Evolutionary conservation across 2,797 vertebrate species (phyloP).

Genomic region (Diplodus sargus): DNA sequence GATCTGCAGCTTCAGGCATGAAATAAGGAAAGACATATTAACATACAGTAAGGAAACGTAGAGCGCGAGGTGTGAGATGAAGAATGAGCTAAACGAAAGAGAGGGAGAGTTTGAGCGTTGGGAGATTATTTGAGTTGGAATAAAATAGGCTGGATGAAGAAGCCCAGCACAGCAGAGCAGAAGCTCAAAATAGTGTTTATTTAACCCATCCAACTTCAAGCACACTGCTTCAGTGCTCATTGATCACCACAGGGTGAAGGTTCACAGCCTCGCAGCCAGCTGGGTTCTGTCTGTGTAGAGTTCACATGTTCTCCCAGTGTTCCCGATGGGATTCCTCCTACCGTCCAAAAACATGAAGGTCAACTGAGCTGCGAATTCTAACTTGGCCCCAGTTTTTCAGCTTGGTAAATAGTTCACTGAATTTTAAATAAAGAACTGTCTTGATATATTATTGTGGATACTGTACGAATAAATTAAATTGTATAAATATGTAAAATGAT

Average conservation of each 20-base stretch:
- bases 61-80: neutral
- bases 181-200: conserved; percentile 7
- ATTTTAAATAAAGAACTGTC: neutral
- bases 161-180: neutral
- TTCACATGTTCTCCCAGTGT: neutral
- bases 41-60: neutral
- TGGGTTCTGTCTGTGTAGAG: neutral
- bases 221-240: neutral
- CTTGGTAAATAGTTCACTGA: conserved; percentile 4
- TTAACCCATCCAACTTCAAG: neutral
- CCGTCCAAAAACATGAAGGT: neutral
- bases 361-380: neutral
- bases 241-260: conserved; percentile 17
- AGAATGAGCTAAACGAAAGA: neutral
- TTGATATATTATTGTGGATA: neutral
- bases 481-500: neutral
- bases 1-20: conserved; percentile 4
- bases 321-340: conserved; percentile 1
- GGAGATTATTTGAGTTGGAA: neutral
- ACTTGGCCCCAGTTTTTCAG: neutral
- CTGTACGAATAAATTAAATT: neutral
- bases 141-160: conserved; percentile 10
- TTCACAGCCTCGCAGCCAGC: neutral
- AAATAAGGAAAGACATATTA: conserved; percentile 18
- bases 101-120: neutral